Percentiles rank a stretch among this genome's conserved stretches.
Conservation (phyloP, 2,888 invertebrate genomes). For the Mesopsocus fuscifrons region DNA sequence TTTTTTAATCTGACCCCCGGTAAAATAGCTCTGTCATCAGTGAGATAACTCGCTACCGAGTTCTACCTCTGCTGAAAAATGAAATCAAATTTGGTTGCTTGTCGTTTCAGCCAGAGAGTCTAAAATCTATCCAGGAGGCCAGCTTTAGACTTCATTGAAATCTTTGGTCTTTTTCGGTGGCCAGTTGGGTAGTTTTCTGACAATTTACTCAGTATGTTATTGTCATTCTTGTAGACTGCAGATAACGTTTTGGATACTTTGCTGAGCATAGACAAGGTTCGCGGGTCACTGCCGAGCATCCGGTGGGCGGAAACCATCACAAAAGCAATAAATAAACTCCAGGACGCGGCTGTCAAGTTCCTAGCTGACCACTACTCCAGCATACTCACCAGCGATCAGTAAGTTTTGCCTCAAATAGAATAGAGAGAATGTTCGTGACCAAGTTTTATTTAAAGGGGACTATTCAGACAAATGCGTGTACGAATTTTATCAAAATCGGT, state of each 20-base stretch:
- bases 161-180: not conserved
- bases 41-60: not conserved
- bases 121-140: not conserved
- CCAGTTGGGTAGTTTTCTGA: no score
- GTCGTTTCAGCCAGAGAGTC: not conserved
- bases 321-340: constrained; percentile 54
- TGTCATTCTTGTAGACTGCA: constrained; percentile 34
- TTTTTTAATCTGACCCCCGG: not conserved
- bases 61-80: no score
- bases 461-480: no score
- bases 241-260: constrained; percentile 70
- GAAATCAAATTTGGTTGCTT: no score
- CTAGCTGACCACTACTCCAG: constrained; percentile 57
- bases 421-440: no score
- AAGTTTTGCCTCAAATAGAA: constrained; percentile 14
- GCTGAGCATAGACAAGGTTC: constrained; percentile 63
- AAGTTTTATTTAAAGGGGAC: no score
- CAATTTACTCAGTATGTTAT: no score
- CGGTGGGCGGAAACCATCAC: constrained; percentile 71
- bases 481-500: no score
- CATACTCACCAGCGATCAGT: constrained; percentile 44
- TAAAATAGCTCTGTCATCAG: not conserved
- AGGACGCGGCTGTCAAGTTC: constrained; percentile 63
- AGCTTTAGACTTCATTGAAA: not conserved
- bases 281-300: constrained; percentile 54